phyloP scores from a whole-genome alignment of 1,140 invertebrate genomes.

The Papilio polytes region DNA sequence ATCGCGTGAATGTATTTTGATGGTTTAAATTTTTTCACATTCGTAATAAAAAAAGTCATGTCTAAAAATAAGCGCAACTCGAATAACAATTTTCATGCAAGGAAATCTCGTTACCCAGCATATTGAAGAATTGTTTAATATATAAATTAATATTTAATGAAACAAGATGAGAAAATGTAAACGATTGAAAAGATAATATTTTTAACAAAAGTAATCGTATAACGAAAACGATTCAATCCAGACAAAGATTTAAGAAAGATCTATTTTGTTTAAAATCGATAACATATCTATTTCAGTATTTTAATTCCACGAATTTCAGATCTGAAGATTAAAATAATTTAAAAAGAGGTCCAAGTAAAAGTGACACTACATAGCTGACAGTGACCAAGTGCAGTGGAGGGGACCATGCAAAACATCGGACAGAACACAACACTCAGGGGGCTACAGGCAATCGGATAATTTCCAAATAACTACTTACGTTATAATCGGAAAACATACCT shows the following conservation, averaged over 20 bases:
- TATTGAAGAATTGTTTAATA: conserved; percentile 38
- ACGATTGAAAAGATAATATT: not conserved
- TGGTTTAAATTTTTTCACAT: not conserved
- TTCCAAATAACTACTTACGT: conserved; percentile 71
- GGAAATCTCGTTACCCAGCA: conserved; percentile 85
- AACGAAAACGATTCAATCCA: too few relatives aligned
- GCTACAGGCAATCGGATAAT: conserved; percentile 67
- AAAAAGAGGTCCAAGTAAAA: not conserved
- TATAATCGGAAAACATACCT: conserved; percentile 44
- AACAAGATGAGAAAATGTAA: not conserved
- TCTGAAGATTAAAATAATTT: not conserved
- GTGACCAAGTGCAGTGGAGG: conserved; percentile 49
- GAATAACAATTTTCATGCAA: conserved; percentile 79
- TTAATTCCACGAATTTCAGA: not conserved
- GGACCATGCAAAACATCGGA: conserved; percentile 63
- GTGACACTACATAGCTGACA: conserved; percentile 36
- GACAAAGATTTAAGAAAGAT: too few relatives aligned
- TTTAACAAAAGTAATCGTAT: not conserved
- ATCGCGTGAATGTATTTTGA: not conserved
- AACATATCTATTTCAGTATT: not conserved
- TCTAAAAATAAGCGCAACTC: conserved; percentile 50
- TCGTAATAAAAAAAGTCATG: not conserved
- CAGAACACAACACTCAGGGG: conserved; percentile 57
- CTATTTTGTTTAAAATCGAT: too few relatives aligned
- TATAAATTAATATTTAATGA: not conserved